Evolutionary conservation across 2,888 invertebrate genomes (phyloP).

Genomic region (Laspeyria flexula): DNA sequence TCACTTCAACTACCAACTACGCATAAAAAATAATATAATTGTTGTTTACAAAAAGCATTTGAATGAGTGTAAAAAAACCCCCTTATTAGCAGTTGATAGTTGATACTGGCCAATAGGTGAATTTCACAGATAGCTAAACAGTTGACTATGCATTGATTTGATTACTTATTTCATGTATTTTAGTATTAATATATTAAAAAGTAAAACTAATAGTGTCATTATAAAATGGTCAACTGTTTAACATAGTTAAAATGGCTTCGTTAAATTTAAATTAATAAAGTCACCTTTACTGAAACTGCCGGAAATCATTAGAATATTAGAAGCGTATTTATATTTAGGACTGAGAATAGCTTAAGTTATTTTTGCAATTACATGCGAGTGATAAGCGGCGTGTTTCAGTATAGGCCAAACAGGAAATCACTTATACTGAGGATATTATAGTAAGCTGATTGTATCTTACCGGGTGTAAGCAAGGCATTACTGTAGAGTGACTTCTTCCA

Average conservation of each 20-base stretch:
- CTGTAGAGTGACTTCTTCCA: conserved; percentile 86
- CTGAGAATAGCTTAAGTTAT: conserved; percentile 44
- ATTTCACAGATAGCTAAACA: conserved; percentile 63
- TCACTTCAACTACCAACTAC: conserved; percentile 83
- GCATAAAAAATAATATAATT: conserved; percentile 60
- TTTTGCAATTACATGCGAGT: conserved; percentile 56
- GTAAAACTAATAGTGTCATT: neutral
- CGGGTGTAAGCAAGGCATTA: conserved; percentile 86
- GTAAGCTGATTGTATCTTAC: conserved; percentile 86
- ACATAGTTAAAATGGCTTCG: conserved; percentile 74
- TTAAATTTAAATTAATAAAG: conserved; percentile 68
- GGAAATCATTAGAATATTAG: conserved; percentile 50
- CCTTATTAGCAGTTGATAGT: conserved; percentile 81
- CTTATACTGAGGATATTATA: conserved; percentile 84
- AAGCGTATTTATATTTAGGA: conserved; percentile 44
- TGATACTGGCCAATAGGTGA: conserved; percentile 75
- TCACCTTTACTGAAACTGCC: conserved; percentile 79
- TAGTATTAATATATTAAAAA: no score
- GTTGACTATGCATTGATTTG: conserved; percentile 52
- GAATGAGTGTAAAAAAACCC: conserved; percentile 73
- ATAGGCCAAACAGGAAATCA: conserved; percentile 79
- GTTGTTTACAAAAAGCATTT: conserved; percentile 64
- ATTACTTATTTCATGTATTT: conserved; percentile 11
- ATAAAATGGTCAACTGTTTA: conserved; percentile 66
- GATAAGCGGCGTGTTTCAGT: conserved; percentile 75